phyloP scores from a whole-genome alignment of 1,140 invertebrate species.

The Lepidurus arcticus region DNA sequence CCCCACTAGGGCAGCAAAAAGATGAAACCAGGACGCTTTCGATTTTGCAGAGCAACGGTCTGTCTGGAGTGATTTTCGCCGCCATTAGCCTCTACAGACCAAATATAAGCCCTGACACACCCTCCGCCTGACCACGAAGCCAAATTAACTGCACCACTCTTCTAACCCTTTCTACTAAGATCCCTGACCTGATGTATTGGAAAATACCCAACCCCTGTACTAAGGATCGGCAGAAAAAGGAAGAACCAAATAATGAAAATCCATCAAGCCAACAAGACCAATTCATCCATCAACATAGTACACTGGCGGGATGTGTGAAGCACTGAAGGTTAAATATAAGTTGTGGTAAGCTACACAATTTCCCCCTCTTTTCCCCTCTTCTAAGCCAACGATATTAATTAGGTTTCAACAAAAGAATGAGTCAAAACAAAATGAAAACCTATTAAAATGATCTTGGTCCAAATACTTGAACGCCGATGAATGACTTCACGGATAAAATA shows the following conservation, averaged over 20 bases:
- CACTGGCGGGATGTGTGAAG: background rate
- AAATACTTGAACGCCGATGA: no score
- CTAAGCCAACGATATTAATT: no score
- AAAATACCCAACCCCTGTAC: conserved; percentile 7
- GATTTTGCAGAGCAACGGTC: background rate
- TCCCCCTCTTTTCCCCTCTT: background rate
- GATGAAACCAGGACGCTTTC: background rate
- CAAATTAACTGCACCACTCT: background rate
- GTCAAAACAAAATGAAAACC: no score
- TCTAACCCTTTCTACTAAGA: background rate
- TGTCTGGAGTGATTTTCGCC: background rate
- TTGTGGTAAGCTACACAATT: background rate
- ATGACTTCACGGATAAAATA: no score
- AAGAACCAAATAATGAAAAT: background rate
- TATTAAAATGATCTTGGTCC: no score
- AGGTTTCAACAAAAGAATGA: no score
- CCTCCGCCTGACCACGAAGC: background rate
- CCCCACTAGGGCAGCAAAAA: background rate
- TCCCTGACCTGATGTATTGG: background rate
- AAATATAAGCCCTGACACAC: background rate
- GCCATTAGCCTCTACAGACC: conserved; percentile 16
- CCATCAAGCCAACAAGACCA: background rate
- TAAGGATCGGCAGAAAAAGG: background rate
- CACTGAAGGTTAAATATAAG: background rate
- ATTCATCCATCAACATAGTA: conserved; percentile 2